These are phyloP conservation scores for Pachycephala philippinensis DNA, from an alignment of 2,113 vertebrate genomes.

Conservation along the genomic window DNA sequence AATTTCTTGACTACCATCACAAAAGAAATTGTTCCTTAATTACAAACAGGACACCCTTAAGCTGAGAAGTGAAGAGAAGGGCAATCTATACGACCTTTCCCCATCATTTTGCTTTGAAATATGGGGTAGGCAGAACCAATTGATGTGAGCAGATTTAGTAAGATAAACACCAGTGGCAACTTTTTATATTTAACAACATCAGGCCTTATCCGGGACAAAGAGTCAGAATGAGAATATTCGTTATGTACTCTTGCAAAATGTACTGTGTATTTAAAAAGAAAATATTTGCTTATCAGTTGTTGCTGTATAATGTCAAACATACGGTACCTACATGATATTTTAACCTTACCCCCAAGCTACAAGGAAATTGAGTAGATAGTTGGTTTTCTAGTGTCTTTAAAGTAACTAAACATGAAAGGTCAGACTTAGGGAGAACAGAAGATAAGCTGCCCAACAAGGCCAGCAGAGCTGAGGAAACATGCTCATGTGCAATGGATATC, in stretches of 20 bases:
- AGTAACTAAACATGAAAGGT: constrained; percentile 25
- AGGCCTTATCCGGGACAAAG: constrained; percentile 9
- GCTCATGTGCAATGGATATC: background rate
- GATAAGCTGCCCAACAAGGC: constrained; percentile 47
- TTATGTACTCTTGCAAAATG: background rate
- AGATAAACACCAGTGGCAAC: constrained; percentile 42
- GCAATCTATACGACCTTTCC: constrained; percentile 6
- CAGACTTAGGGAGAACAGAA: background rate
- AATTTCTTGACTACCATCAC: background rate
- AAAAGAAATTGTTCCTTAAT: constrained; percentile 49
- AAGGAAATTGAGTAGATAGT: constrained; percentile 20
- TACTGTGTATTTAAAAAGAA: constrained; percentile 38
- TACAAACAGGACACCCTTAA: constrained; percentile 48
- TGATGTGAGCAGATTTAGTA: constrained; percentile 47
- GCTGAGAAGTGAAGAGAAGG: constrained; percentile 18
- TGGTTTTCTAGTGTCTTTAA: constrained; percentile 19
- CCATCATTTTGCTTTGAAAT: constrained; percentile 53
- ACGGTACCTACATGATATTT: constrained; percentile 11
- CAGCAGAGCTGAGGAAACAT: constrained; percentile 7
- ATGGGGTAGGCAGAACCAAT: constrained; percentile 52
- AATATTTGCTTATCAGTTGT: constrained; percentile 51
- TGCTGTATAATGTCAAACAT: constrained; percentile 28
- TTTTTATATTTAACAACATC: constrained; percentile 4
- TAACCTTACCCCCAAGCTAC: constrained; percentile 49
- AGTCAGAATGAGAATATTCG: background rate